Evolutionary conservation across 2,888 invertebrate species (phyloP), one percentile per base, ranked within the genome.

Genomic region (Lissocephala sabroskyi): DNA sequence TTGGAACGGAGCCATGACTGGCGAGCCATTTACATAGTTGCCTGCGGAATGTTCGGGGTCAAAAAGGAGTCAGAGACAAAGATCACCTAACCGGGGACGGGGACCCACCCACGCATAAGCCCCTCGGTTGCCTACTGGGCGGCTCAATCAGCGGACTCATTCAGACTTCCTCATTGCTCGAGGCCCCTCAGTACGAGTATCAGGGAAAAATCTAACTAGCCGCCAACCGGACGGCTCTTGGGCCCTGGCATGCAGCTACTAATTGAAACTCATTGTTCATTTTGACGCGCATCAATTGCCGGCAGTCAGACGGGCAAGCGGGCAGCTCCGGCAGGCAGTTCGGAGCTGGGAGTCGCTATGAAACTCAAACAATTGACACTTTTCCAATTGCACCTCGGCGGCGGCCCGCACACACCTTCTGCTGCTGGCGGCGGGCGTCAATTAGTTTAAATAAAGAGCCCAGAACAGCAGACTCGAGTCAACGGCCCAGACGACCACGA

Each of bases 261-360:
- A 77, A 73, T 73, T 77, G 65, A 66, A 75, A 67, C 73, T 71
- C 59, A 77, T 77, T 73, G 75, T 77, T 64, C 78, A 66, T 77
- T 74, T 76, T 68, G 77, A 71, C 70, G 71, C 77, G 59, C 71
- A 68, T 76, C 71, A 76, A 68, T 76, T 71, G 71, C 56, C 35
- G 13, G 11, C 30, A 35, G 35, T 30, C 30, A 30, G n/a, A 4
- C 11, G 10, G n/a, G 4, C 35, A 35, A 16, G 13, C 16, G 5
- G 14, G 13, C 16, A 35, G 35, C 16, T 2, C 13, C 4, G 3
- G 3, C 7, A 3, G 23, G 3, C 16, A 30, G 49, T 45, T 42
- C 17, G 36, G 23, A 28, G 42, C 42, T 37, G 14, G n/a, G n/a
- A n/a, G n/a, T n/a, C n/a, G n/a, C n/a, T n/a, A n/a, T n/a, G 33